Evolutionary conservation across 2,888 invertebrate genomes (phyloP), one percentile per base, ranked within the genome.

Genomic region (Eupithecia dodoneata): DNA sequence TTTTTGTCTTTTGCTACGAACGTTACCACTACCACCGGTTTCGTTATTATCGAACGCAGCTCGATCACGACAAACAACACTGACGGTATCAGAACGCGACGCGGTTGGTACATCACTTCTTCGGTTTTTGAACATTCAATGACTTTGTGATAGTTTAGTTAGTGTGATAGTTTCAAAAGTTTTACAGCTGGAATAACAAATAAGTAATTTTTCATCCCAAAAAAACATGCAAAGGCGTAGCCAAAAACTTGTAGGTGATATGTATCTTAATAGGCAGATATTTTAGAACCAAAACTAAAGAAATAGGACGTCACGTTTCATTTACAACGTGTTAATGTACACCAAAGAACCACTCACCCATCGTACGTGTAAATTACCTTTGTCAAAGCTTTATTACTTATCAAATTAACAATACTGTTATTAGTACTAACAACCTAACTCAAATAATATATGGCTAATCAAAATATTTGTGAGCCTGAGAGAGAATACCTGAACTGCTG

Each of bases 241-340:
- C n/a, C n/a, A 52, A 52, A 13, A 52, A 15, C 52, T 52, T 30
- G 30, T 30, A 15, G 52, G 15, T 4, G 52, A 2, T 52, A 10
- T 18, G 9, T 59, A 30, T 18, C 30, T 9, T 5, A 52, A 52
- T n/a, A 18, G 63, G 30, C 30, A 15, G 15, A 15, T 42, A 42
- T 42, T 41, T 66, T 42, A 7, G 42, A 41, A 66, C 15, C 9
- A 15, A 42, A 42, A 13, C 42, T 66, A 7, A 42, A 15, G 1
- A 42, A 42, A 15, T 66, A 66, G 15, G 7, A 63, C 73, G 66
- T 71, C 67, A 67, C 71, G 71, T 75, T 71, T 73, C 47, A 71
- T 78, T 73, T 73, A 75, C 77, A 74, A 74, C 67, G 77, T 78
- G 77, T 66, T 73, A 78, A 75, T 78, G 71, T 55, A 45, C 18